Base-by-base conservation (phyloP, 2,888 invertebrate species). In the Temnothorax rugatulus region DNA sequence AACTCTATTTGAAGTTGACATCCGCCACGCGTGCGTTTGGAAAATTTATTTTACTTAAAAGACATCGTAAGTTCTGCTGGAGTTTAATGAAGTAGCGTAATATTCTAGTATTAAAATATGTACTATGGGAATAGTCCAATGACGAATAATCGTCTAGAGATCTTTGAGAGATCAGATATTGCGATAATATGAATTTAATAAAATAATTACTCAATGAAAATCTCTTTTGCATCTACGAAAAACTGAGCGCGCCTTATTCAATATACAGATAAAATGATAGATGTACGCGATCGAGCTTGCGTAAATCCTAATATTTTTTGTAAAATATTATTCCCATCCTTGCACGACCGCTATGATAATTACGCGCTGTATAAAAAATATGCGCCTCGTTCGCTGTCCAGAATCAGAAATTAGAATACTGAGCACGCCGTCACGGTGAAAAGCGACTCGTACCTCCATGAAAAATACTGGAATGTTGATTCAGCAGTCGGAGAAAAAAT, bases 381-480 rank as follows among this genome's bases (percentile, higher is more conserved):
- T 59, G 79, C 79, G 79, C 79, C 59, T 81, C 79, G 79, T 81
- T 81, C 79, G 47, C 73, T 81, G 73, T 47, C 73, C 73, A 38
- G 79, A 81, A 81, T 81, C 79, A 81, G 73, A 81, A 81, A 81
- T 81, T 81, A 81, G 79, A 73, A 81, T 81, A 81, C 79, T 38
- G 59, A 71, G 79, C 79, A 79, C 73, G 73, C 71, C 71, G 59
- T 79, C 59, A 71, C 79, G 79, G 73, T 81, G 79, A 81, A 81
- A 71, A 81, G 79, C 79, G 79, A 81, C 79, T 81, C 59, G 79
- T 81, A 73, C 73, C 73, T 81, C 79, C 50, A 81, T 81, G 73
- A 61, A 81, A 81, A 81, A 81, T 81, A 81, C 79, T 81, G 79
- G 79, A 81, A 73, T 73, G 79, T 81, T 81, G 79, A 81, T 81